Percentiles rank a stretch among this genome's conserved stretches.
Evolutionary conservation across 1,140 invertebrate species (phyloP).

Genomic region (Drosophila setifemur): DNA sequence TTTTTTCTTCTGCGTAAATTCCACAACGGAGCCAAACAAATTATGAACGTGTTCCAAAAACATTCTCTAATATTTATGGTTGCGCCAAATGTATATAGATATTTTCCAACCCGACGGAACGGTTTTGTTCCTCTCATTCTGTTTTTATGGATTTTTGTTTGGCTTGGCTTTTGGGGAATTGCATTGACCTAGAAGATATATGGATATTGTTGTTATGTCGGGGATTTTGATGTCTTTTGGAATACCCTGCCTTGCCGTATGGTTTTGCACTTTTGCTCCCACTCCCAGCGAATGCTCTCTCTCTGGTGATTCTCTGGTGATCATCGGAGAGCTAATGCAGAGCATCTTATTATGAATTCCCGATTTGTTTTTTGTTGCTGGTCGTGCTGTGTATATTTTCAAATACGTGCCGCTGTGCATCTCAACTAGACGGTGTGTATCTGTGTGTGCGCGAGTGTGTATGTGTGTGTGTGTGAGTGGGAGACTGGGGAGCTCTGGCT

Average conservation of each 20-base stretch:
- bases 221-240: conserved; percentile 25
- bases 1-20: conserved; percentile 20
- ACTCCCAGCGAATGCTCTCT: neutral
- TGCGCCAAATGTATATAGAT: conserved; percentile 17
- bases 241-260: conserved; percentile 40
- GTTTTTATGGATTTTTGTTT: conserved; percentile 31
- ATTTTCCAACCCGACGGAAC: neutral
- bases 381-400: conserved; percentile 34
- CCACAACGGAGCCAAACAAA: conserved; percentile 26
- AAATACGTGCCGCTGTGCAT: conserved; percentile 48
- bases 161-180: conserved; percentile 31
- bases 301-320: conserved; percentile 11
- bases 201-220: conserved; percentile 9
- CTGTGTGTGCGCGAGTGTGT: neutral
- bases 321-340: conserved; percentile 24
- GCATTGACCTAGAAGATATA: conserved; percentile 47
- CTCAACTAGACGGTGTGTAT: conserved; percentile 12
- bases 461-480: neutral
- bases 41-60: conserved; percentile 47
- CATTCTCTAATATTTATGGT: conserved; percentile 38
- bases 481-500: conserved; percentile 47
- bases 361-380: conserved; percentile 34
- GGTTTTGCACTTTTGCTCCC: conserved; percentile 27
- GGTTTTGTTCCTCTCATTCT: neutral
- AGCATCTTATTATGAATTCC: conserved; percentile 68